Conservation (phyloP, 2,888 invertebrate genomes). For the Andrena marginata region DNA sequence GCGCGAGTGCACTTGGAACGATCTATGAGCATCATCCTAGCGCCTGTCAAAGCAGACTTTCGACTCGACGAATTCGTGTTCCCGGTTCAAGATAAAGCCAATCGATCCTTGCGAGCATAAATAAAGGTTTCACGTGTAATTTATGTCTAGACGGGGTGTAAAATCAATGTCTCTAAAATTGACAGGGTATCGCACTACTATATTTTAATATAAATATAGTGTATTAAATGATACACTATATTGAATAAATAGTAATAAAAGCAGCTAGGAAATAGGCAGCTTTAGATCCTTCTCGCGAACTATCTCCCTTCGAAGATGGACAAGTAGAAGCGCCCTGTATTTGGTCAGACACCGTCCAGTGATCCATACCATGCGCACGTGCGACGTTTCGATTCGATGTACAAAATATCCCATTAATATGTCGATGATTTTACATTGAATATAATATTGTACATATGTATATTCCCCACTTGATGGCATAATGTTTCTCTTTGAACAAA, state of each 20-base stretch:
- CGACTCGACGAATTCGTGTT: slow-evolving; percentile 21
- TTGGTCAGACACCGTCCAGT: neutral
- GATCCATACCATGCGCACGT: neutral
- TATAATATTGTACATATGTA: neutral
- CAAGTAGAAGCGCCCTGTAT: neutral
- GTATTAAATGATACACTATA: neutral
- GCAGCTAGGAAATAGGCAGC: neutral
- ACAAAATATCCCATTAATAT: neutral
- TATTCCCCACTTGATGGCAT: neutral
- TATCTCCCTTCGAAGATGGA: neutral
- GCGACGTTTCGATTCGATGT: neutral
- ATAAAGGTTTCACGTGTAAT: neutral
- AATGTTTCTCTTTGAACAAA: no score
- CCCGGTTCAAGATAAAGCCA: neutral
- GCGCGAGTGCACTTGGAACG: slow-evolving; percentile 10
- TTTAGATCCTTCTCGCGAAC: no score
- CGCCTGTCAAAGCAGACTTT: slow-evolving; percentile 26
- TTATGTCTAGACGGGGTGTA: no score
- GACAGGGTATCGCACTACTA: no score
- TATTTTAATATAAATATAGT: no score
- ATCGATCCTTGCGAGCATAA: neutral
- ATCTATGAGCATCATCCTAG: slow-evolving; percentile 34
- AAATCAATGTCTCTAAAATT: no score
- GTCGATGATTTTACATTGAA: neutral
- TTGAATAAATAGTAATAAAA: neutral